phyloP scores from a whole-genome alignment of 2,888 invertebrate species.

The Eupithecia tripunctaria region DNA sequence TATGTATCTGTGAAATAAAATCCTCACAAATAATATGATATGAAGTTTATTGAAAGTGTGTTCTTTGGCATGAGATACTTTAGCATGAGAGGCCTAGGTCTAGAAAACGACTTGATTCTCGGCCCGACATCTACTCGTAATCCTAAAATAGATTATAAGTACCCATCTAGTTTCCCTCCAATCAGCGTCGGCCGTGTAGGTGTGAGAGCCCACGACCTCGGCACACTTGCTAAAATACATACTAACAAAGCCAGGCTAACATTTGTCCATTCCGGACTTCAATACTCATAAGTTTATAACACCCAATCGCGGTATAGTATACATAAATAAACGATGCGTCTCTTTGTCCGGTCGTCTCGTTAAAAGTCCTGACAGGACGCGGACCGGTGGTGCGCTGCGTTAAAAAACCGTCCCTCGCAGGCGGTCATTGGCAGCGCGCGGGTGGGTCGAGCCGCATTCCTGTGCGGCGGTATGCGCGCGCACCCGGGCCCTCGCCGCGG shows the following conservation, averaged over 20 bases:
- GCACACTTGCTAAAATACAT: slow-evolving; percentile 58
- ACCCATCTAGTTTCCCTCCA: slow-evolving; percentile 45
- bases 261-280: slow-evolving; percentile 41
- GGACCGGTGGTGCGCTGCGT: slow-evolving; percentile 65
- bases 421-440: slow-evolving; percentile 83
- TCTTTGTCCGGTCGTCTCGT: slow-evolving; percentile 65
- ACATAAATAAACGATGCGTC: slow-evolving; percentile 48
- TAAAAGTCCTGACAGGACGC: slow-evolving; percentile 72
- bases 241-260: slow-evolving; percentile 34
- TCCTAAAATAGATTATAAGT: slow-evolving; percentile 46
- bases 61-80: background rate
- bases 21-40: background rate
- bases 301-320: slow-evolving; percentile 22
- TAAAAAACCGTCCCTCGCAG: slow-evolving; percentile 79
- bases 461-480: slow-evolving; percentile 59
- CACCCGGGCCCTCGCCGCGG: slow-evolving; percentile 10
- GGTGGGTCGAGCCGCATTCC: slow-evolving; percentile 78
- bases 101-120: slow-evolving; percentile 22
- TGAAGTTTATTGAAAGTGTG: background rate
- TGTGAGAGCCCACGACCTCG: slow-evolving; percentile 62
- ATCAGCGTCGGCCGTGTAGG: slow-evolving; percentile 45
- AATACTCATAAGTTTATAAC: slow-evolving; percentile 26
- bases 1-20: background rate
- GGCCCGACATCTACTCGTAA: slow-evolving; percentile 25
- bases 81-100: background rate